Conservation (phyloP, 1,140 invertebrate genomes). For the Ladona fulva region DNA sequence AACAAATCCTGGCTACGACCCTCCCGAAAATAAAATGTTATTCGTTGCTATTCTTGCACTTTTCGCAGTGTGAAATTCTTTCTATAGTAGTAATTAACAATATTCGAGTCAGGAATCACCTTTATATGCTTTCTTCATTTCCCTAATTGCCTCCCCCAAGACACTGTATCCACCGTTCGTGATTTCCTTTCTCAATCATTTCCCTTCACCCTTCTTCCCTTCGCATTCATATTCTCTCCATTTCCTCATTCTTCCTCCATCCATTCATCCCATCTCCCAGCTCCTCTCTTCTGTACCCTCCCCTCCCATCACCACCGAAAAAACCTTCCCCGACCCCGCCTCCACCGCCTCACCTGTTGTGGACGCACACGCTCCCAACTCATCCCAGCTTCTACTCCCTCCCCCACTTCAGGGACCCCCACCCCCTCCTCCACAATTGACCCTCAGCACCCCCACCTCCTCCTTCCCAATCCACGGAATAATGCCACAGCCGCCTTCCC, state of each 20-base stretch:
- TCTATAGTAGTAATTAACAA: too few species aligned
- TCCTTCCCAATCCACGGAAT: background rate
- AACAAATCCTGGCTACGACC: too few species aligned
- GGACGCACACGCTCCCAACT: background rate
- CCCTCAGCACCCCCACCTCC: background rate
- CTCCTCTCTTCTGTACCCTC: background rate
- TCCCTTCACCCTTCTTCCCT: background rate
- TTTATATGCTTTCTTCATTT: too few species aligned
- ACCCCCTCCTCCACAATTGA: background rate
- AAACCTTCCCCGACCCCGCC: background rate
- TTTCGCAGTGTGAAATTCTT: too few species aligned
- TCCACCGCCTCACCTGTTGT: background rate
- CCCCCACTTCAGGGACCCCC: background rate
- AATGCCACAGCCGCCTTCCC: constrained; percentile 1
- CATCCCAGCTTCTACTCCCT: background rate
- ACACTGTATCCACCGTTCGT: too few species aligned
- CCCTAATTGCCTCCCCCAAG: too few species aligned
- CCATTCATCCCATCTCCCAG: background rate
- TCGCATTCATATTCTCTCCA: background rate
- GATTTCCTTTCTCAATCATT: background rate
- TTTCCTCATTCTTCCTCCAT: background rate
- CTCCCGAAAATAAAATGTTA: too few species aligned
- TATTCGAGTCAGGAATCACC: too few species aligned
- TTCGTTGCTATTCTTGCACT: too few species aligned
- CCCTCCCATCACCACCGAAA: background rate